Percentiles rank a stretch among this genome's conserved stretches.
These are phyloP conservation scores for Macropus fuliginosus DNA, from an alignment of 2,797 vertebrate species.

Conservation along the genomic window DNA sequence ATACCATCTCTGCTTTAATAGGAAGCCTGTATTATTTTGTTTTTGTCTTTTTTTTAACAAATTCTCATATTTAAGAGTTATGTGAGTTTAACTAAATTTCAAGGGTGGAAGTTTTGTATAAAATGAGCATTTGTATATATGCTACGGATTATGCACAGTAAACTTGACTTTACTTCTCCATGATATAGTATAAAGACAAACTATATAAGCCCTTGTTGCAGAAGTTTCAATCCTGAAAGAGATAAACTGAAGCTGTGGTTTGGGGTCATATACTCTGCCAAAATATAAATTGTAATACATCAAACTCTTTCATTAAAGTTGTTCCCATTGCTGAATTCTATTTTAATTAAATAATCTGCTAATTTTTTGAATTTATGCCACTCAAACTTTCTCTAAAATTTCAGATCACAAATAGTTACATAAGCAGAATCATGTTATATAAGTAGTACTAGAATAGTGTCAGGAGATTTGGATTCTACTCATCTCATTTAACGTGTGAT, in stretches of 20 bases:
- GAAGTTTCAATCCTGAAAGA: not conserved
- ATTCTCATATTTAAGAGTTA: not conserved
- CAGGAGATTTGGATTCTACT: not conserved
- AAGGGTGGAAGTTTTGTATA: not conserved
- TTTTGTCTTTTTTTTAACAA: not conserved
- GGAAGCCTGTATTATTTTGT: not conserved
- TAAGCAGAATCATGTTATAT: not conserved
- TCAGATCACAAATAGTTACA: not conserved
- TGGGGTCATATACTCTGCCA: not conserved
- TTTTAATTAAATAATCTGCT: not conserved
- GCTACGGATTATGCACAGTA: not conserved
- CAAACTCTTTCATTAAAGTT: not conserved
- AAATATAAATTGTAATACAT: not conserved
- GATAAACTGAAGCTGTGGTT: not conserved
- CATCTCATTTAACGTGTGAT: not conserved
- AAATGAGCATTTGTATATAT: not conserved
- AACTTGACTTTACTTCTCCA: not conserved
- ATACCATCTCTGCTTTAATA: not conserved
- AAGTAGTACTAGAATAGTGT: not conserved
- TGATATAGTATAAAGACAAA: not conserved
- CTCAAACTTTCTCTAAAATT: not conserved
- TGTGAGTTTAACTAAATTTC: not conserved
- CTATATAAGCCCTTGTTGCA: not conserved
- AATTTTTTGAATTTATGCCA: not conserved
- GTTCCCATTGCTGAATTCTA: not conserved